phyloP scores from a whole-genome alignment of 2,113 vertebrate genomes.

The Sebastes fasciatus region DNA sequence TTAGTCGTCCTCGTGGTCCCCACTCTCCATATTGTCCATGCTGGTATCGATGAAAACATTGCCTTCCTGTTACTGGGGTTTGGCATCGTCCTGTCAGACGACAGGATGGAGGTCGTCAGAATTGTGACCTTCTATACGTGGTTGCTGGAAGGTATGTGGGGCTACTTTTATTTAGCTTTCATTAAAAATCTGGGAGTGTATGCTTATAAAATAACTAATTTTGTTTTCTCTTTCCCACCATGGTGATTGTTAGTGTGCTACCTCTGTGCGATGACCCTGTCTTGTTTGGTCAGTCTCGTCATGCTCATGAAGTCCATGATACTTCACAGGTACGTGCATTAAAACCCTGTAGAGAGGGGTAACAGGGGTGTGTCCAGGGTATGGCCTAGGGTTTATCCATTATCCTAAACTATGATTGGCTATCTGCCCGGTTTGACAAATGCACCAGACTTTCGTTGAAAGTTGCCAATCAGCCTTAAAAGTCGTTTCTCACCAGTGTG shows the following conservation, averaged over 20 bases:
- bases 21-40: conserved; percentile 87
- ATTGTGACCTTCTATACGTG: conserved; percentile 89
- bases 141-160: conserved; percentile 88
- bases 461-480: neutral
- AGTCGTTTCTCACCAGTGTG: too few relatives aligned
- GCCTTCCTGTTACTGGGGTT: conserved; percentile 90
- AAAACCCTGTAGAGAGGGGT: neutral
- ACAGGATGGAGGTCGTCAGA: conserved; percentile 86
- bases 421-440: neutral
- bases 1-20: conserved; percentile 86
- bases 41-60: conserved; percentile 88
- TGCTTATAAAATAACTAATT: neutral
- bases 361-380: too few relatives aligned
- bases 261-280: conserved; percentile 86
- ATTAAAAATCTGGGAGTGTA: neutral
- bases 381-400: neutral
- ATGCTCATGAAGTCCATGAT: conserved; percentile 88
- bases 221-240: neutral
- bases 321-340: conserved; percentile 86
- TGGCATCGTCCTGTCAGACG: conserved; percentile 86
- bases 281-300: conserved; percentile 85
- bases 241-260: conserved; percentile 87
- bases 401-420: neutral
- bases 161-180: neutral
- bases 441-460: neutral